Percentiles rank a stretch among this genome's conserved stretches.
Evolutionary conservation across 2,113 vertebrate genomes (phyloP).

Genomic region (Etheostoma spectabile): DNA sequence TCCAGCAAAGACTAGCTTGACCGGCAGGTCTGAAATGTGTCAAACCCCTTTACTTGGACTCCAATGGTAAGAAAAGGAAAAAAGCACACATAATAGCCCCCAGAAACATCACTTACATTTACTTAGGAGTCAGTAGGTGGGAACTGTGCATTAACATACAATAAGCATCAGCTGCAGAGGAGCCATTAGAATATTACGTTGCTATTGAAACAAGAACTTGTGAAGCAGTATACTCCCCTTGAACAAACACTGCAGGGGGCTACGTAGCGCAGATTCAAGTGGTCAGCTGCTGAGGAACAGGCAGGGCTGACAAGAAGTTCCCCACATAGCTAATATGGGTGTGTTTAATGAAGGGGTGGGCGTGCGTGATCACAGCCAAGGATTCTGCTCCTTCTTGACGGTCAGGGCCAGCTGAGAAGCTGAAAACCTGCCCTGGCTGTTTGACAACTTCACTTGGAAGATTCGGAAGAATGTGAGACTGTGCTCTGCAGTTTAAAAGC

Average conservation of each 20-base stretch:
- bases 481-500: conserved; percentile 46
- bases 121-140: no score
- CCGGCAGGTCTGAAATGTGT: not conserved
- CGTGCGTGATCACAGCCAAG: conserved; percentile 25
- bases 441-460: conserved; percentile 37
- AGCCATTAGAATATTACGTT: conserved; percentile 30
- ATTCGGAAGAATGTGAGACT: conserved; percentile 53
- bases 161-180: conserved; percentile 30
- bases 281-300: conserved; percentile 69
- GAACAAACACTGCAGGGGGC: conserved; percentile 55
- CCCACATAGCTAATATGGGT: conserved; percentile 76
- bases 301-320: conserved; percentile 52
- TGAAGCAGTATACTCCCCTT: conserved; percentile 21
- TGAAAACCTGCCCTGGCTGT: conserved; percentile 43
- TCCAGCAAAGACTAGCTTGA: not conserved
- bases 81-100: no score
- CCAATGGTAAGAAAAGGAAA: no score
- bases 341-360: conserved; percentile 68
- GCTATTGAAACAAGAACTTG: conserved; percentile 24
- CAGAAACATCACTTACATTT: no score
- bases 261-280: conserved; percentile 34
- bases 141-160: not conserved
- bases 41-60: no score
- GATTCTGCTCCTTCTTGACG: conserved; percentile 57
- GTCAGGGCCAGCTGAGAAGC: conserved; percentile 71